Evolutionary conservation across 1,140 invertebrate genomes (phyloP), one percentile per base, ranked within the genome.

Genomic region (Cydia splendana): DNA sequence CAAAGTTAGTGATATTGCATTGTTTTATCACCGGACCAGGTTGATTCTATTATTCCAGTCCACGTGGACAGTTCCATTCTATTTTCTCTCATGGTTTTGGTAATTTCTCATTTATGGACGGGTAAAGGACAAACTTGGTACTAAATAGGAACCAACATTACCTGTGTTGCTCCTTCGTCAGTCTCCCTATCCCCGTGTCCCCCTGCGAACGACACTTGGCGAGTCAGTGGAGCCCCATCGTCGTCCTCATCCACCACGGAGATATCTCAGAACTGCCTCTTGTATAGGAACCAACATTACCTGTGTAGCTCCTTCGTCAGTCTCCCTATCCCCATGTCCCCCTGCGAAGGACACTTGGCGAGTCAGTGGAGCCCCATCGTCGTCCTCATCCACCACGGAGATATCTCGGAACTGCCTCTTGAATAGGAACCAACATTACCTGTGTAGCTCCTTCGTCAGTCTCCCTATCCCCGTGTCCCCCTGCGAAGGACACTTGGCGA

Each of bases 341-440:
- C 86, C 91, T 15, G 87, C 90, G 77, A 78, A 89, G 1, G 84
- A 89, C 3, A 85, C 80, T 74, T 88, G 87, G 6, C 87, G 82
- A 0, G 81, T 74, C 0, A 87, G 76, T 2, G 80, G 53, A 0
- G 75, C 69, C 0, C 83, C 0, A 77, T 67, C 9, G 85, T 84
- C 0, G 7, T 15, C 9, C 42, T 76, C 75, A 78, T 79, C 5
- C 2, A 7, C 20, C 7, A 85, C 74, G 5, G 78, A 80, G 12
- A 88, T 79, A 30, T 91, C 87, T 20, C 85, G 87, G 65, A 91
- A 95, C 78, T 95, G 94, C 24, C 83, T 91, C 74, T 91, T 82
- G 12, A 48, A 48, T 15, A 48, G 45, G 15, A 48, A 4, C 13
- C 12, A 48, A 48, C 10, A 12, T 24, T 24, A 24, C 91, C 82